Conservation (phyloP, 35 echinoderm and acorn worm species). For the Lytechinus variegatus region DNA sequence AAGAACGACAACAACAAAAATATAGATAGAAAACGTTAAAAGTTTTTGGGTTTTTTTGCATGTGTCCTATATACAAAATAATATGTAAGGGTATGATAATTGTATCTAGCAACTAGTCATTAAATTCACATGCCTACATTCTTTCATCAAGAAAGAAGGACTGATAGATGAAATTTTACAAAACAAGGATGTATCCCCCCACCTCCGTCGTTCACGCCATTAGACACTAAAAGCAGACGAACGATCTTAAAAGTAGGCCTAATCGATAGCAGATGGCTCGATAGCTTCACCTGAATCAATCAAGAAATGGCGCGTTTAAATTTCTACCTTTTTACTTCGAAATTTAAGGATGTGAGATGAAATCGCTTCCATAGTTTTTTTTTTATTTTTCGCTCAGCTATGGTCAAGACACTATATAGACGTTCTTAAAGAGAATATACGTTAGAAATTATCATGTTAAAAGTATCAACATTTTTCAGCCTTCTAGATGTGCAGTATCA, state of each 20-base stretch:
- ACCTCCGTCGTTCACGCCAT: neutral
- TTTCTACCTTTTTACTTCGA: neutral
- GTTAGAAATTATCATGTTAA: neutral
- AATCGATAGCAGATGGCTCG: constrained; percentile 39
- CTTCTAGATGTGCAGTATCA: neutral
- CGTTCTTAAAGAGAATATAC: neutral
- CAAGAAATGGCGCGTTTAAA: neutral
- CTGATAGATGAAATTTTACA: no score
- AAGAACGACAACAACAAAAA: no score
- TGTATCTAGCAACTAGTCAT: no score
- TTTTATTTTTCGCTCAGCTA: neutral
- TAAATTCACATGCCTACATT: no score
- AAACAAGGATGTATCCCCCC: no score
- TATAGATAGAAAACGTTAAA: no score
- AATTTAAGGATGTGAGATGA: neutral
- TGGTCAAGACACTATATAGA: neutral
- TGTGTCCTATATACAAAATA: no score
- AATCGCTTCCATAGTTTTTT: neutral
- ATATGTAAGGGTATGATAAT: no score
- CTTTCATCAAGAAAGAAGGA: no score
- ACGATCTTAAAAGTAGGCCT: constrained; percentile 9
- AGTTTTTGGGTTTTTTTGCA: no score
- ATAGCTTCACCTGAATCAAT: constrained; percentile 39
- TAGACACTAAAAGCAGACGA: constrained; percentile 11
- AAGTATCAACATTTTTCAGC: no score